Percentiles rank a stretch among this genome's conserved stretches.
Evolutionary conservation across 2,113 vertebrate species (phyloP).

Genomic region (Stegastes partitus): DNA sequence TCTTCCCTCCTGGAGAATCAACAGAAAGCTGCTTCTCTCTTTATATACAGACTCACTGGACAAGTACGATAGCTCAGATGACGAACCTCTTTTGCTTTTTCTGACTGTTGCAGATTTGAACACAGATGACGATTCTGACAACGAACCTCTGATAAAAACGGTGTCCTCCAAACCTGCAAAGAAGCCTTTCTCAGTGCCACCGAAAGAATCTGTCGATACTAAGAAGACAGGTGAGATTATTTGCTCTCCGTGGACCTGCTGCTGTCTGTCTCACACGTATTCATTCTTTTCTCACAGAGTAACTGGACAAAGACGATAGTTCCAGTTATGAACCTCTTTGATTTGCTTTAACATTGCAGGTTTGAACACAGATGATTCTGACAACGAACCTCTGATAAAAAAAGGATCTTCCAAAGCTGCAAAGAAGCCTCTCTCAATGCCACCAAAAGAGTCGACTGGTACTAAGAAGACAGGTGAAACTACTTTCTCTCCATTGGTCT

Average conservation of each 20-base stretch:
- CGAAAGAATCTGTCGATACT: constrained; percentile 21
- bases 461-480: too few species aligned
- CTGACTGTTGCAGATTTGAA: too few species aligned
- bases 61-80: constrained; percentile 38
- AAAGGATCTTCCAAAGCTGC: constrained; percentile 34
- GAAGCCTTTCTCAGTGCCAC: constrained; percentile 17
- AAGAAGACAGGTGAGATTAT: too few species aligned
- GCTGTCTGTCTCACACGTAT: too few species aligned
- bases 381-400: constrained; percentile 58
- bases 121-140: constrained; percentile 51
- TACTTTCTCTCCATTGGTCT: too few species aligned
- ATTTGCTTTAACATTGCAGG: too few species aligned
- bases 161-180: constrained; percentile 27
- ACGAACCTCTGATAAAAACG: constrained; percentile 58
- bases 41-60: constrained; percentile 9
- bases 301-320: not conserved
- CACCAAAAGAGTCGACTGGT: constrained; percentile 28
- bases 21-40: not conserved
- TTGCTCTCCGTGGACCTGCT: too few species aligned
- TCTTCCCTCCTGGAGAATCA: not conserved
- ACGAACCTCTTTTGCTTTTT: constrained; percentile 38
- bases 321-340: constrained; percentile 55
- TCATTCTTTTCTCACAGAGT: too few species aligned
- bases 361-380: constrained; percentile 35
- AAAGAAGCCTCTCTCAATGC: constrained; percentile 22